Conservation (phyloP, 2,888 invertebrate species). For the Eristalis pertinax region DNA sequence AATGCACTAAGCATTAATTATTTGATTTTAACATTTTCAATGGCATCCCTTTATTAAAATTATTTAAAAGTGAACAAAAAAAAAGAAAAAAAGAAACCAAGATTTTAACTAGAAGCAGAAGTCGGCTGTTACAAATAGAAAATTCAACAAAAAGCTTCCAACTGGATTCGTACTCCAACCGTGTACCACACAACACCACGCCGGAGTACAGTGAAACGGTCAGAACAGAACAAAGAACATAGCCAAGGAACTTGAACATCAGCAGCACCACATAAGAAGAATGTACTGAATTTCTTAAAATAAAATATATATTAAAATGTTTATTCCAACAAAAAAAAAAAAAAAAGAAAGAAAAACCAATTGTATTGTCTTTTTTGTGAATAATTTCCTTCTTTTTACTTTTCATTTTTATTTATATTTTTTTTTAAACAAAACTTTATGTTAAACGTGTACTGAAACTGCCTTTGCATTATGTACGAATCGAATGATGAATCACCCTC, state of each 20-base stretch:
- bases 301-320: slow-evolving; percentile 75
- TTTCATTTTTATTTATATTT: slow-evolving; percentile 60
- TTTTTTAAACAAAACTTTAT: slow-evolving; percentile 43
- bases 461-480: slow-evolving; percentile 36
- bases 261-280: slow-evolving; percentile 76
- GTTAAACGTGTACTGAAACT: slow-evolving; percentile 50
- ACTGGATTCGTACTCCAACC: background rate
- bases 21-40: slow-evolving; percentile 51
- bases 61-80: slow-evolving; percentile 61
- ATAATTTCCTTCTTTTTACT: slow-evolving; percentile 54
- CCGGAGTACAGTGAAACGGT: background rate
- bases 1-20: slow-evolving; percentile 63
- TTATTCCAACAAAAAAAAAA: slow-evolving; percentile 77
- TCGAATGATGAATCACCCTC: slow-evolving; percentile 25
- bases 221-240: slow-evolving; percentile 9
- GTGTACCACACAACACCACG: background rate
- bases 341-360: slow-evolving; percentile 74
- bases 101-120: slow-evolving; percentile 10
- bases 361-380: slow-evolving; percentile 77
- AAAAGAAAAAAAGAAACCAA: slow-evolving; percentile 53
- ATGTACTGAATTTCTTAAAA: slow-evolving; percentile 81
- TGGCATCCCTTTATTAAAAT: slow-evolving; percentile 48
- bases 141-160: background rate
- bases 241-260: slow-evolving; percentile 16
- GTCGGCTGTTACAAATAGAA: background rate